A percentile compares a stretch with the other conserved stretches of the same genome.
Conservation (phyloP, 2,113 vertebrate species). For the Natator depressus region DNA sequence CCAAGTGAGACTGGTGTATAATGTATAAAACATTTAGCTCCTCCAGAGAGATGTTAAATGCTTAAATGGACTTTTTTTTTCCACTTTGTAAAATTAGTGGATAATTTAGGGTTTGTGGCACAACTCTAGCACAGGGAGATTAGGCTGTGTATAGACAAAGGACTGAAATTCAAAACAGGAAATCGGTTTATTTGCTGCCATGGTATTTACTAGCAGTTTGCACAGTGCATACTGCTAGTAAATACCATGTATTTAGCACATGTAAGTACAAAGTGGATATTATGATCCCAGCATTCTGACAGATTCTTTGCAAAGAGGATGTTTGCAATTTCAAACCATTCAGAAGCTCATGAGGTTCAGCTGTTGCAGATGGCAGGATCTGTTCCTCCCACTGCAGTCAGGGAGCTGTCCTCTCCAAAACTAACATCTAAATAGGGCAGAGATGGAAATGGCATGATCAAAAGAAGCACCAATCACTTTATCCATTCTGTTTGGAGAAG, state of each 20-base stretch:
- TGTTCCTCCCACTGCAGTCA: background rate
- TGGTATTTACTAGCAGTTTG: background rate
- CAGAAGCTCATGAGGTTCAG: background rate
- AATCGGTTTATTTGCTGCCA: background rate
- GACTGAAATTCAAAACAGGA: background rate
- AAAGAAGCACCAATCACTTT: conserved; percentile 47
- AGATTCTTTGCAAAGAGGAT: background rate
- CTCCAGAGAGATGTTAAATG: background rate
- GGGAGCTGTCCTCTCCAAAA: background rate
- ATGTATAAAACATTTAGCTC: background rate
- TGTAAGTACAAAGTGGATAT: background rate
- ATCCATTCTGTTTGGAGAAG: conserved; percentile 53
- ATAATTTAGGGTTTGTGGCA: background rate
- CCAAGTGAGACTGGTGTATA: background rate
- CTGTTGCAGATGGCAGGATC: background rate
- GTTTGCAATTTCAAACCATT: background rate
- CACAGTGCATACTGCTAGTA: background rate
- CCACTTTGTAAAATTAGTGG: conserved; percentile 2
- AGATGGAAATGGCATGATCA: background rate
- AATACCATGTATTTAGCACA: background rate
- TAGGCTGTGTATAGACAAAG: background rate
- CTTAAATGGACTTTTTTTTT: background rate
- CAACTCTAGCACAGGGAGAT: background rate
- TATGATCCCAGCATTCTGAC: background rate
- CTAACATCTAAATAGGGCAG: conserved; percentile 15